These are phyloP conservation scores for Incurvaria masculella DNA, from an alignment of 2,888 invertebrate genomes.

Conservation along the genomic window DNA sequence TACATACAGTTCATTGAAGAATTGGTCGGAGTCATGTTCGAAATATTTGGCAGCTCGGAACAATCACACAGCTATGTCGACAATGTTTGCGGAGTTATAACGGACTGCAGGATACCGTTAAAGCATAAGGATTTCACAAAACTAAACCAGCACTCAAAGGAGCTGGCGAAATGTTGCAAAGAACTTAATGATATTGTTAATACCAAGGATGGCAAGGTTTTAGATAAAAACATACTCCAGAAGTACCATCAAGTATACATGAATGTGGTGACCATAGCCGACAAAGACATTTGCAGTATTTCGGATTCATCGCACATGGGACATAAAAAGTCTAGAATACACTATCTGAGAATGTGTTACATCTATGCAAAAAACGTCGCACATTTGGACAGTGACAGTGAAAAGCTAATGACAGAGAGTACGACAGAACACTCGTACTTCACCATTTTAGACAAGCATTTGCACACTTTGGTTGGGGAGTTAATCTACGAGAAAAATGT, in stretches of 20 bases:
- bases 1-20: constrained; percentile 49
- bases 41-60: constrained; percentile 47
- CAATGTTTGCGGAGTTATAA: constrained; percentile 41
- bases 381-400: constrained; percentile 37
- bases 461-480: constrained; percentile 62
- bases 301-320: constrained; percentile 36
- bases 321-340: constrained; percentile 37
- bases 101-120: constrained; percentile 45
- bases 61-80: constrained; percentile 43
- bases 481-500: constrained; percentile 66
- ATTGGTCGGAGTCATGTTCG: constrained; percentile 46
- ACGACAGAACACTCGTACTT: constrained; percentile 42
- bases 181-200: constrained; percentile 39
- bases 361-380: constrained; percentile 58
- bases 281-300: constrained; percentile 44
- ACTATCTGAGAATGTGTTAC: constrained; percentile 53
- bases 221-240: constrained; percentile 35
- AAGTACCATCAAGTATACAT: constrained; percentile 50
- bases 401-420: background rate
- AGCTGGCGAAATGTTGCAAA: constrained; percentile 46
- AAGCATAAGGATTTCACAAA: constrained; percentile 50
- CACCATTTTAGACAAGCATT: constrained; percentile 47
- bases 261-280: constrained; percentile 47
- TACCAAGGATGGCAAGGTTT: constrained; percentile 22
- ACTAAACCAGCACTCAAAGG: constrained; percentile 42